Evolutionary conservation across 2,888 invertebrate genomes (phyloP).

Genomic region (Monoplex corrugatus): DNA sequence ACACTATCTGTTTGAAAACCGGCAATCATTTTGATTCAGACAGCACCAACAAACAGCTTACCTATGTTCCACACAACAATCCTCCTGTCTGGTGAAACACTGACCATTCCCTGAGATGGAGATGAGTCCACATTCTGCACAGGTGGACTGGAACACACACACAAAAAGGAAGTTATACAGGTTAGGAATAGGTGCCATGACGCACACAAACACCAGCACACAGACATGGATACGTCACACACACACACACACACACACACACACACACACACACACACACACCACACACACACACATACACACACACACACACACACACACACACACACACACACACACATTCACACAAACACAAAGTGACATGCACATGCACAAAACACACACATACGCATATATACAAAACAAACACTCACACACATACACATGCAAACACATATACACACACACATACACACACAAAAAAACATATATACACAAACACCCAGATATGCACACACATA

Average conservation of each 20-base stretch:
- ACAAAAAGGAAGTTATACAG: not conserved
- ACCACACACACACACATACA: not conserved
- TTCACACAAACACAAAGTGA: not conserved
- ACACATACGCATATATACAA: not conserved
- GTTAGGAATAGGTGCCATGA: not conserved
- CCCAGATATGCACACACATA: not conserved
- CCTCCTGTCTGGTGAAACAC: constrained; percentile 70
- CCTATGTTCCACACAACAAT: constrained; percentile 77
- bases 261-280: not conserved
- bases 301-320: not conserved
- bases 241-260: not conserved
- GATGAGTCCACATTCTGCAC: constrained; percentile 68
- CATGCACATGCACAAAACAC: not conserved
- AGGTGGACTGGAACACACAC: constrained; percentile 63
- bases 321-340: not conserved
- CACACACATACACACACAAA: not conserved
- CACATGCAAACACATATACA: no score
- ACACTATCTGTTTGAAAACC: no score
- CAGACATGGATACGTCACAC: no score
- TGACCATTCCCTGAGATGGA: constrained; percentile 70
- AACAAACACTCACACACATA: no score
- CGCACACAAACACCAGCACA: not conserved
- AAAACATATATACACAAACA: not conserved
- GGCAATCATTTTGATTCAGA: not conserved
- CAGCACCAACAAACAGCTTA: constrained; percentile 43